Base-by-base conservation (phyloP, 2,113 vertebrate species). In the Oreochromis tanganicae region DNA sequence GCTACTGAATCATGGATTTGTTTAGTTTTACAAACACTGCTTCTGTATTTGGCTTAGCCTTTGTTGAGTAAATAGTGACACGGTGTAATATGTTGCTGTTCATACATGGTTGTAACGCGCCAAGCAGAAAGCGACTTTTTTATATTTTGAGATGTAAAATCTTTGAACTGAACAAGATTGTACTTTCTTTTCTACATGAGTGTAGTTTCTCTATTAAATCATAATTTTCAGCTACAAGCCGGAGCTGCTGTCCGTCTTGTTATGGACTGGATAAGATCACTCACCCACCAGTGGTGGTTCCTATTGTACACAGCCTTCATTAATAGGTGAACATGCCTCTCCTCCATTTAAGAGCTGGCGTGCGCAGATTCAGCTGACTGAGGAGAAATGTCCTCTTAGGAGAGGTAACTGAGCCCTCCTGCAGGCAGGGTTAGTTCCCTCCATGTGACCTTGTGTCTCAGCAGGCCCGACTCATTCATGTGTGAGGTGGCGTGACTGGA, bases 381-480 rank as follows among this genome's bases (percentile, higher is more conserved):
- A 71, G 91, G 41, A 61, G 86, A 94, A 94, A 90, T 82, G 75
- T 87, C 87, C 93, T 87, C 89, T 92, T 84, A 89, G 84, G 75
- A 84, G 89, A 41, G 43, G 92, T 85, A 94, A 94, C 89, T 52
- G 89, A 93, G 87, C 81, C 88, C 16, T 56, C n/a, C 19, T 83
- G 83, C 27, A 52, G 71, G 80, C 83, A 73, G 59, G 55, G 41
- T 84, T 80, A 57, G 80, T 85, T 75, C 80, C 80, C 83, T 78
- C 21, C 9, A 7, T 81, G 63, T 90, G 89, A 95, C 88, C 91
- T 93, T 94, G 91, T 94, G 24, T 24, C 90, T 89, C 68, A 86
- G 85, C 9, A 27, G 73, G 50, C 48, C 78, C 48, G 7, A 54
- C 78, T 71, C 59, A 19, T 82, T 89, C 87, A 81, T 86, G 80